Conservation (phyloP, 2,113 vertebrate genomes). For the Heliornis fulica region DNA sequence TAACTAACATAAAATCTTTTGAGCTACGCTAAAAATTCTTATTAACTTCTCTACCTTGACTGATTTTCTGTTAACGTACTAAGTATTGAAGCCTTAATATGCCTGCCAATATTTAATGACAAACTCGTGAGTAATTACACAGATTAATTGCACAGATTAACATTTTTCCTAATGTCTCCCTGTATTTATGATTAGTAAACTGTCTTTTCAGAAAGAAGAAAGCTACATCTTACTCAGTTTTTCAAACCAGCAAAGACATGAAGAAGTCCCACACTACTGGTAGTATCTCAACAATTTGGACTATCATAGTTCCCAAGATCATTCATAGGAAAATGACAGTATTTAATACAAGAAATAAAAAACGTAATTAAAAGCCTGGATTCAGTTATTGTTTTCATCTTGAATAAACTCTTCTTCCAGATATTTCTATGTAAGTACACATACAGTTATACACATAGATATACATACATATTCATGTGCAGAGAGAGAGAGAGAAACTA, state of each 20-base stretch:
- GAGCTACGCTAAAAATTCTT: not conserved
- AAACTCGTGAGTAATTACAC: not conserved
- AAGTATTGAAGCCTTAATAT: not conserved
- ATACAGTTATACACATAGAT: not conserved
- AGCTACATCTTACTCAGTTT: not conserved
- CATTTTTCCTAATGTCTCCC: not conserved
- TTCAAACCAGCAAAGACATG: not conserved
- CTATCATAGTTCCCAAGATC: not conserved
- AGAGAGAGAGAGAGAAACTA: not conserved
- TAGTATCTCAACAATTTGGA: not conserved
- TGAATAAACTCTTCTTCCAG: not conserved
- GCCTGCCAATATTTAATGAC: not conserved
- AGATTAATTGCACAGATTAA: not conserved
- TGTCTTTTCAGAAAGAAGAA: not conserved
- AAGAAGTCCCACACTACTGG: not conserved
- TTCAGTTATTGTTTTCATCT: not conserved
- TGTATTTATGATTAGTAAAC: not conserved
- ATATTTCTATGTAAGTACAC: not conserved
- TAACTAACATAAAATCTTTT: not conserved
- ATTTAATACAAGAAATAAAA: not conserved
- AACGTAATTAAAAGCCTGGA: rapidly evolving
- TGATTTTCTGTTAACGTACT: not conserved
- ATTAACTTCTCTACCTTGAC: not conserved
- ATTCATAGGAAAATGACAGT: not conserved
- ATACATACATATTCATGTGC: not conserved